Base-by-base conservation (phyloP, 2,888 invertebrate genomes). In the Tuberolachnus salignus region DNA sequence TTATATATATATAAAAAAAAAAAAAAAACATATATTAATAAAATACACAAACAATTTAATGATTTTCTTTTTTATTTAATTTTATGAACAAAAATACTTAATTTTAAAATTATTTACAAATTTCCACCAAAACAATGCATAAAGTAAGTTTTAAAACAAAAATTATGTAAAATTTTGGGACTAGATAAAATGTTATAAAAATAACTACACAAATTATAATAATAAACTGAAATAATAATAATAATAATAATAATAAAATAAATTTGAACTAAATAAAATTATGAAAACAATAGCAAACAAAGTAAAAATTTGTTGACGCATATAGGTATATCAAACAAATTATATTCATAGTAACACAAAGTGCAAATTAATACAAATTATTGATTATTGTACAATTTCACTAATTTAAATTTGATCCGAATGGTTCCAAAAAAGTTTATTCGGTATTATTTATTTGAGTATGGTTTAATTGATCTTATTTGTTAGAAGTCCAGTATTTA, bases 121-220 rank as follows among this genome's bases (percentile, higher is more conserved):
- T 34, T 69, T 78, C 57, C 67, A 69, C 78, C 78, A 75, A 78
- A 78, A 67, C 67, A 78, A 78, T 78, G 57, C 78, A 78, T 78
- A 78, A 78, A 67, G 23, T 75, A 63, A 61, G 57, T 61, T 42
- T 46, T 21, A 69, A 78, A 69, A 78, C 21, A 78, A 59, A 34
- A 78, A 49, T 69, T 69, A 78, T 78, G 78, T 51, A 69, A 14
- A 69, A 69, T 67, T 51, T 69, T 69, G 26, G 69, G 78, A 78
- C 78, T 78, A 78, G 78, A 78, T 78, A 61, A 59, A 34, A 69
- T 78, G 51, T 59, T 69, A 78, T 69, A 78, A 78, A 78, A 78
- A 78, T 78, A 78, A 42, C 78, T 78, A 78, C 69, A 69, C 59
- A 67, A 73, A 78, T 61, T 61, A 19, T 69, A 13, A 69, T 51